phyloP scores from a whole-genome alignment of 2,113 vertebrate species.

The Seriola rivoliana region DNA sequence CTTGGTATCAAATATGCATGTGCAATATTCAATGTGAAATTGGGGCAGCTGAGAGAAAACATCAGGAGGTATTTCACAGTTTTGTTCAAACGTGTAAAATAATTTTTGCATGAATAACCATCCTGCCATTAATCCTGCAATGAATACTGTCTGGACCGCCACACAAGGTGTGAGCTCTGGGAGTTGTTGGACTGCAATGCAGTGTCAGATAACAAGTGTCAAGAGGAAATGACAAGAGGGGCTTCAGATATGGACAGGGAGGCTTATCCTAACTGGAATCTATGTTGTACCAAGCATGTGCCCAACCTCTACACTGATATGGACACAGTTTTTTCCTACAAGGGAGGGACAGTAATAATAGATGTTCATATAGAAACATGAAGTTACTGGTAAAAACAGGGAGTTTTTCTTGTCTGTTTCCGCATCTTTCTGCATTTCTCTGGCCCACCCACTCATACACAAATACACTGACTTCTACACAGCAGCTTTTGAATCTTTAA shows the following conservation, averaged over 20 bases:
- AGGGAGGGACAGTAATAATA: neutral
- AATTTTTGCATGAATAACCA: slow-evolving; percentile 38
- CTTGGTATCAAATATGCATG: slow-evolving; percentile 4
- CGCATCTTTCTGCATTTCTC: slow-evolving; percentile 15
- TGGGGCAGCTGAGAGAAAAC: neutral
- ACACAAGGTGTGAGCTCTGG: slow-evolving; percentile 22
- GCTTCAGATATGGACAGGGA: slow-evolving; percentile 38
- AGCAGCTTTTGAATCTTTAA: slow-evolving; percentile 69
- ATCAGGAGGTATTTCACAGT: slow-evolving; percentile 37
- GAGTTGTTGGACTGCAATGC: slow-evolving; percentile 50
- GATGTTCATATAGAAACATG: neutral
- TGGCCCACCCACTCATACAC: slow-evolving; percentile 33
- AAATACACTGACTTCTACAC: slow-evolving; percentile 37
- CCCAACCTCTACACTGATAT: slow-evolving; percentile 44
- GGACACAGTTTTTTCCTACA: slow-evolving; percentile 18
- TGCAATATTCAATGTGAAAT: slow-evolving; percentile 12
- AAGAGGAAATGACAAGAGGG: slow-evolving; percentile 62
- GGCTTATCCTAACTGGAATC: slow-evolving; percentile 70
- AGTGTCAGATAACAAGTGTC: slow-evolving; percentile 68
- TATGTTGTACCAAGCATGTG: slow-evolving; percentile 61
- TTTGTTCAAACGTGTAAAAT: slow-evolving; percentile 30
- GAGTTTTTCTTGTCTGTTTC: slow-evolving; percentile 26
- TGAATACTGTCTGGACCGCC: slow-evolving; percentile 36
- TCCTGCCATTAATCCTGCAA: slow-evolving; percentile 36
- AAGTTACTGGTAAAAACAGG: neutral